A percentile compares a stretch with the other conserved stretches of the same genome.
Evolutionary conservation across 2,888 invertebrate species (phyloP).

Genomic region (Cheilosia variabilis): DNA sequence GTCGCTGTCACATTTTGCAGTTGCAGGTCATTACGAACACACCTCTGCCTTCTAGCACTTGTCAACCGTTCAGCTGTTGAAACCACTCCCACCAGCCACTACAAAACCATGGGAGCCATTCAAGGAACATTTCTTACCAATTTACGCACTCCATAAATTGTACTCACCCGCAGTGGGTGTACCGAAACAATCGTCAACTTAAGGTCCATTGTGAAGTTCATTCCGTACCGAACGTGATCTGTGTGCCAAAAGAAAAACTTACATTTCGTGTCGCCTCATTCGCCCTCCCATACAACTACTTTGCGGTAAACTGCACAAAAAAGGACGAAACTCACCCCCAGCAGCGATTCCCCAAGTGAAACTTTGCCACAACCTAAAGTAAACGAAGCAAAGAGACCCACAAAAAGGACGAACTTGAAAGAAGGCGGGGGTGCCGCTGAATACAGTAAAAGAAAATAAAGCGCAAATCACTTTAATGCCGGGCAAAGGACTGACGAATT

Average conservation of each 20-base stretch:
- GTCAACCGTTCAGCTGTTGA: constrained; percentile 9
- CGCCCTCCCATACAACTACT: constrained; percentile 48
- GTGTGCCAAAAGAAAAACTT: constrained; percentile 46
- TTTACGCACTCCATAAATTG: constrained; percentile 69
- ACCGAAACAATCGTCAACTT: constrained; percentile 25
- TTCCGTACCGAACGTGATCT: constrained; percentile 58
- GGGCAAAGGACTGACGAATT: constrained; percentile 46
- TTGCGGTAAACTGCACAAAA: constrained; percentile 60
- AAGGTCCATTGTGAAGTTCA: constrained; percentile 63
- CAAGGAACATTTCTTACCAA: constrained; percentile 55
- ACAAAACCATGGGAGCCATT: constrained; percentile 32
- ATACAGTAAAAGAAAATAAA: constrained; percentile 30
- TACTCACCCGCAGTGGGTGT: not conserved
- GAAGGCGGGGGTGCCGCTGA: not conserved
- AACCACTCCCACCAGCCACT: constrained; percentile 1
- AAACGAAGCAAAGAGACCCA: constrained; percentile 55
- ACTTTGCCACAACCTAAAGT: constrained; percentile 52
- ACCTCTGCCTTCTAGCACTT: not conserved
- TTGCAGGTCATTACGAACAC: not conserved
- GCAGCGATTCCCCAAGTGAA: not conserved
- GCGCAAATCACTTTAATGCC: constrained; percentile 55
- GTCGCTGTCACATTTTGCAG: not conserved
- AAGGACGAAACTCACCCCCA: constrained; percentile 37
- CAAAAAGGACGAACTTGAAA: constrained; percentile 20
- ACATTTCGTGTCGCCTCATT: constrained; percentile 50